phyloP scores from a whole-genome alignment of 2,797 vertebrate species.

The Acanthis flammea region DNA sequence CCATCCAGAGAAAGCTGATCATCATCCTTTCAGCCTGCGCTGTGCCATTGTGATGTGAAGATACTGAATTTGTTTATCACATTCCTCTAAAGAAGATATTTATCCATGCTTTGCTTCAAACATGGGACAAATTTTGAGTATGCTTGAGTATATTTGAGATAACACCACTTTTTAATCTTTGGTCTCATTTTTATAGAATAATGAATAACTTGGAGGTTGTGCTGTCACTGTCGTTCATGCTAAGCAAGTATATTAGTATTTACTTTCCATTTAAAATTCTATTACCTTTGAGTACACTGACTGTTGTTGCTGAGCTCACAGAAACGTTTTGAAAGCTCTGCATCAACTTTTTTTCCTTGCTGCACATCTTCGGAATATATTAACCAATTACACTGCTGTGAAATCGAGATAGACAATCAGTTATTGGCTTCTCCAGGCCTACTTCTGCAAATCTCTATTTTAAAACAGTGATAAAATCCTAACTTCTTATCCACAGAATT shows the following conservation, averaged over 20 bases:
- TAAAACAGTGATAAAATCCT: not conserved
- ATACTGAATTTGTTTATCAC: not conserved
- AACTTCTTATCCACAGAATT: not conserved
- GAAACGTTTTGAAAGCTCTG: not conserved
- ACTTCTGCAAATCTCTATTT: not conserved
- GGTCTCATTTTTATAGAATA: not conserved
- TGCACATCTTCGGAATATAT: not conserved
- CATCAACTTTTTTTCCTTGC: not conserved
- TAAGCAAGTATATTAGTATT: not conserved
- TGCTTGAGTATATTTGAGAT: not conserved
- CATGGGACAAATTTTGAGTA: not conserved
- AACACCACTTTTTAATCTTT: not conserved
- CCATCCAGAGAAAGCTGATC: not conserved
- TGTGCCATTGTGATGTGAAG: not conserved
- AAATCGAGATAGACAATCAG: not conserved
- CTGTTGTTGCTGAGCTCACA: not conserved
- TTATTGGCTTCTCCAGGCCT: not conserved
- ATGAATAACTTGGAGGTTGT: not conserved
- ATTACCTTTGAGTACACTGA: not conserved
- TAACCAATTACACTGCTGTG: not conserved
- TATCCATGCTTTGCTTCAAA: not conserved
- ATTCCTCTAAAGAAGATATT: not conserved
- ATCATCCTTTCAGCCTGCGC: not conserved
- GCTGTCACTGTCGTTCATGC: not conserved
- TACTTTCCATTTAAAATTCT: slow-evolving; percentile 35